These are phyloP conservation scores for Ephydatia muelleri DNA, from an alignment of 37 sponge, comb jelly and placozoan genomes.

Conservation along the genomic window DNA sequence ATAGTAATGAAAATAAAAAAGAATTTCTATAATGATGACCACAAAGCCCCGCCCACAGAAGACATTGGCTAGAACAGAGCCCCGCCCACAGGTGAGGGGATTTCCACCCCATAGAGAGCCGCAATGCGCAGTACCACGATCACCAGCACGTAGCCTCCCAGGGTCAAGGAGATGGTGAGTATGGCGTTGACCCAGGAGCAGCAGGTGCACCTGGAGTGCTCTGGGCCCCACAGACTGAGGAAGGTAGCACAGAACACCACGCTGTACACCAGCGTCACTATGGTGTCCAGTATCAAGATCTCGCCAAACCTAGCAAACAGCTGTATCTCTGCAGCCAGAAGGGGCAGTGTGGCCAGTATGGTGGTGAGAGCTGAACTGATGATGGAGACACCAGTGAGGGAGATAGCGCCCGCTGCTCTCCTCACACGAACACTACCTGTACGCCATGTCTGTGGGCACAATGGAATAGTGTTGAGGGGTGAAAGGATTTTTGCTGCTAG, in stretches of 20 bases:
- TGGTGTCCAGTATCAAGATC: constrained; percentile 76
- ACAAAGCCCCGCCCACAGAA: no score
- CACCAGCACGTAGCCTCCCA: background rate
- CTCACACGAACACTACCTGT: constrained; percentile 9
- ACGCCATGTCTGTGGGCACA: no score
- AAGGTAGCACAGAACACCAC: constrained; percentile 51
- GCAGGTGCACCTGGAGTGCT: background rate
- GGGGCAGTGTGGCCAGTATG: constrained; percentile 74
- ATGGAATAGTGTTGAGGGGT: no score
- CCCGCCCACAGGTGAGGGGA: constrained; percentile 11
- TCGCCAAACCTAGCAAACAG: constrained; percentile 77
- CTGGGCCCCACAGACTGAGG: constrained; percentile 36
- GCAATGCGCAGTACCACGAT: constrained; percentile 5
- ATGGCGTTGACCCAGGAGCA: constrained; percentile 2
- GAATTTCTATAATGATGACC: no score
- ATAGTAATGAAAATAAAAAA: no score
- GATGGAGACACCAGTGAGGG: constrained; percentile 81
- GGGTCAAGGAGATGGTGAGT: constrained; percentile 5
- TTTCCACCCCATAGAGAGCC: background rate
- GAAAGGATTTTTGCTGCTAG: no score
- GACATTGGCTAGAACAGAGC: constrained; percentile 12
- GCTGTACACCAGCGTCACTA: constrained; percentile 65
- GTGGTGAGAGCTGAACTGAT: constrained; percentile 87
- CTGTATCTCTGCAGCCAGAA: constrained; percentile 65
- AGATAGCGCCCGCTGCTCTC: constrained; percentile 56